Conservation (phyloP, 1,140 invertebrate genomes). For the Microvelia longipes region DNA sequence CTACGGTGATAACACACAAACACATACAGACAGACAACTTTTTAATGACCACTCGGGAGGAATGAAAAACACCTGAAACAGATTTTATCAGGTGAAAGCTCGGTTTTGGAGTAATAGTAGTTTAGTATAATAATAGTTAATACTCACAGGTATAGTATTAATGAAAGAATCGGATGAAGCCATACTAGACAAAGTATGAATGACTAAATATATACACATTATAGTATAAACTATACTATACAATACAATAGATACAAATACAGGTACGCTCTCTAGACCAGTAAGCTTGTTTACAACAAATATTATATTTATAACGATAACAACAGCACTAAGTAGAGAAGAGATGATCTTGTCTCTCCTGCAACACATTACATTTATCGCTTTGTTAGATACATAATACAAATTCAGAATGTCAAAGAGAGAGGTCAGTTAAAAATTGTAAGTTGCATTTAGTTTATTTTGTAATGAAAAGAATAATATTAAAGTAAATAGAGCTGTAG, state of each 20-base stretch:
- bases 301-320: constrained; percentile 69
- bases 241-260: constrained; percentile 1
- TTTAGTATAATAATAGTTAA: no score
- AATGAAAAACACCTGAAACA: no score
- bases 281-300: constrained; percentile 50
- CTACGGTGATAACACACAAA: no score
- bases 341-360: constrained; percentile 53
- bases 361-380: constrained; percentile 26
- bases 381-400: constrained; percentile 13
- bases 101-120: no score
- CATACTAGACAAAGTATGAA: constrained; percentile 14
- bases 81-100: no score
- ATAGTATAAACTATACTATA: constrained; percentile 11
- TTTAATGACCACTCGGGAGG: no score
- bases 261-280: constrained; percentile 13
- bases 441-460: background rate
- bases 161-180: constrained; percentile 8
- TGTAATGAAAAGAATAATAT: background rate
- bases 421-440: constrained; percentile 3
- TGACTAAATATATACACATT: constrained; percentile 12
- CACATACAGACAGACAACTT: no score
- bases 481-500: background rate
- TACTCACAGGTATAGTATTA: constrained; percentile 2
- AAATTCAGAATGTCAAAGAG: constrained; percentile 1
- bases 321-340: constrained; percentile 45